Evolutionary conservation across 2,888 invertebrate genomes (phyloP).

Genomic region (Anthophora plumipes): DNA sequence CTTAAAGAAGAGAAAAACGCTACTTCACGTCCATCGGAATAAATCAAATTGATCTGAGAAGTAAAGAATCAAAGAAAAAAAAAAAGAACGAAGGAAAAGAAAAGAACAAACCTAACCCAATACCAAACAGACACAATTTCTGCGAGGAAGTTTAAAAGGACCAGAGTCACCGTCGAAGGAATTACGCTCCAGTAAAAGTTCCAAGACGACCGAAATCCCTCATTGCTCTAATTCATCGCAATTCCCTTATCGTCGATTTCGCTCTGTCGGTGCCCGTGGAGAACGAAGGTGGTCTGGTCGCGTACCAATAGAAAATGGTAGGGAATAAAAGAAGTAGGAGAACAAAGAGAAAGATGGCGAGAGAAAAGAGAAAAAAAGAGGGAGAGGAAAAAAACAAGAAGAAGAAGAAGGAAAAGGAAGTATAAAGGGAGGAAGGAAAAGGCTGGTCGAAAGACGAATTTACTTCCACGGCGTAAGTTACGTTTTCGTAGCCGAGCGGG

Average conservation of each 20-base stretch:
- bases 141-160: slow-evolving; percentile 7
- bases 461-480: slow-evolving; percentile 60
- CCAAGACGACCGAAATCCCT: slow-evolving; percentile 36
- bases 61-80: background rate
- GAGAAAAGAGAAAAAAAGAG: background rate
- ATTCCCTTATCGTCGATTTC: slow-evolving; percentile 59
- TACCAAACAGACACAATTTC: slow-evolving; percentile 18
- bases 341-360: background rate
- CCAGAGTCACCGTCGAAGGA: slow-evolving; percentile 9
- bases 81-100: no score
- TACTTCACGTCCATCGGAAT: background rate
- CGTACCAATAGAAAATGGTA: background rate
- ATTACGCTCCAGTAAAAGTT: slow-evolving; percentile 25
- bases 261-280: slow-evolving; percentile 1
- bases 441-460: slow-evolving; percentile 50
- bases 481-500: slow-evolving; percentile 63
- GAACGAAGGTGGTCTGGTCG: slow-evolving; percentile 10
- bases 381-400: no score
- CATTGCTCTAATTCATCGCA: slow-evolving; percentile 55
- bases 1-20: background rate
- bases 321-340: background rate
- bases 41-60: background rate
- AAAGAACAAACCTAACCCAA: slow-evolving; percentile 4
- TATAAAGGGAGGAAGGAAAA: background rate
- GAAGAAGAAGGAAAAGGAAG: no score